Conservation (phyloP, 2,113 vertebrate genomes). For the Petrocephalus microphthalmus region DNA sequence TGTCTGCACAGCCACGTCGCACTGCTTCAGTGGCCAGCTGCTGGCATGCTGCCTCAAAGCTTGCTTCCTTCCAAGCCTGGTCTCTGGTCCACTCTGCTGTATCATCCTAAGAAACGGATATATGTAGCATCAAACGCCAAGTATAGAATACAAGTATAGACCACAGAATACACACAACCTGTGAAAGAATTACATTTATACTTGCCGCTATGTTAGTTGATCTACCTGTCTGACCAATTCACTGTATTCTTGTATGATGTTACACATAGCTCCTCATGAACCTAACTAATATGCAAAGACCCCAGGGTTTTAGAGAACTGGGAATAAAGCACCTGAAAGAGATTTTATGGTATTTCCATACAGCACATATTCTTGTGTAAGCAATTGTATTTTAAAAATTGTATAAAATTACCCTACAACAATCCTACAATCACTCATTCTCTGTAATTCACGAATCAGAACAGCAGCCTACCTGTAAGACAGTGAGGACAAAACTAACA, state of each 20-base stretch:
- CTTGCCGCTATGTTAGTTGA: neutral
- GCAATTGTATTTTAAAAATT: neutral
- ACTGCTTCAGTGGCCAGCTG: constrained; percentile 84
- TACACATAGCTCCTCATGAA: neutral
- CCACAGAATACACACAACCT: neutral
- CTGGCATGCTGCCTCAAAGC: constrained; percentile 77
- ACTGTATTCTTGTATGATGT: neutral
- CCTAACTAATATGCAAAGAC: neutral
- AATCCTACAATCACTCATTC: neutral
- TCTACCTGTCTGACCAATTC: neutral
- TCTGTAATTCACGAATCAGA: neutral
- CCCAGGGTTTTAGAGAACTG: neutral
- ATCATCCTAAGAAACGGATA: constrained; percentile 60
- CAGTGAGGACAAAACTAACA: constrained; percentile 75
- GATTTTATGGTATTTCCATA: neutral
- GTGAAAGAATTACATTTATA: neutral
- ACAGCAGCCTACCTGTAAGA: constrained; percentile 71
- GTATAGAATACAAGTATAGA: too few species aligned
- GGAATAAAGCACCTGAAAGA: neutral
- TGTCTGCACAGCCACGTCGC: constrained; percentile 85
- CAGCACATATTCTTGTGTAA: neutral
- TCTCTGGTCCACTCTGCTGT: constrained; percentile 59
- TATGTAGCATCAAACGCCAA: neutral
- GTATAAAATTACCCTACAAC: neutral
- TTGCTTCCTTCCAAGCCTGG: constrained; percentile 52